These are phyloP conservation scores for Calephelis virginiensis DNA, from an alignment of 1,140 invertebrate species.

Conservation along the genomic window DNA sequence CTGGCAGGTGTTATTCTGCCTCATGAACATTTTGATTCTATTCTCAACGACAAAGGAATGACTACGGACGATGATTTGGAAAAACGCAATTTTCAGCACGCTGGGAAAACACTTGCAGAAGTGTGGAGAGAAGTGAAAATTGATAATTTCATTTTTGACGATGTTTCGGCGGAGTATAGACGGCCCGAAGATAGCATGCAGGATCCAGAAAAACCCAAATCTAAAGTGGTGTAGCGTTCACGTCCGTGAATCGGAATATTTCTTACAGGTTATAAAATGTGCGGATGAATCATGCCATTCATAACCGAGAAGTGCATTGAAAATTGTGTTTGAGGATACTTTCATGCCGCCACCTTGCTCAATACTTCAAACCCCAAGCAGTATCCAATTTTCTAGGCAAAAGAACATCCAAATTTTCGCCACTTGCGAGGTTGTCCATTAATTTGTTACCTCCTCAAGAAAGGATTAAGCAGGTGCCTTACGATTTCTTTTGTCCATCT, in stretches of 20 bases:
- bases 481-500: constrained; percentile 27
- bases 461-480: constrained; percentile 19
- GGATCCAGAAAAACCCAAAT: constrained; percentile 19
- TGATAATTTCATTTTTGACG: constrained; percentile 26
- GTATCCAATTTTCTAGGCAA: constrained; percentile 25
- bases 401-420: constrained; percentile 22
- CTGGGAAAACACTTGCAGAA: constrained; percentile 24
- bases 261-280: constrained; percentile 29
- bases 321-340: constrained; percentile 25
- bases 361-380: constrained; percentile 24
- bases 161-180: constrained; percentile 25
- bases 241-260: constrained; percentile 28
- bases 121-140: constrained; percentile 28
- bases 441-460: constrained; percentile 24
- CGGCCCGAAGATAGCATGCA: constrained; percentile 19
- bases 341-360: constrained; percentile 26
- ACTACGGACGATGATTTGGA: constrained; percentile 27
- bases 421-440: constrained; percentile 30
- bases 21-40: constrained; percentile 58
- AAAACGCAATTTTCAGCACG: constrained; percentile 28
- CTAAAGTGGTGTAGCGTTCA: constrained; percentile 24
- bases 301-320: constrained; percentile 26
- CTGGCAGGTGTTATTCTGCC: constrained; percentile 56
- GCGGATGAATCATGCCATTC: constrained; percentile 16
- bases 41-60: constrained; percentile 43